These are phyloP conservation scores for Gallinago solitaria DNA, from an alignment of 2,797 vertebrate species.

Conservation along the genomic window DNA sequence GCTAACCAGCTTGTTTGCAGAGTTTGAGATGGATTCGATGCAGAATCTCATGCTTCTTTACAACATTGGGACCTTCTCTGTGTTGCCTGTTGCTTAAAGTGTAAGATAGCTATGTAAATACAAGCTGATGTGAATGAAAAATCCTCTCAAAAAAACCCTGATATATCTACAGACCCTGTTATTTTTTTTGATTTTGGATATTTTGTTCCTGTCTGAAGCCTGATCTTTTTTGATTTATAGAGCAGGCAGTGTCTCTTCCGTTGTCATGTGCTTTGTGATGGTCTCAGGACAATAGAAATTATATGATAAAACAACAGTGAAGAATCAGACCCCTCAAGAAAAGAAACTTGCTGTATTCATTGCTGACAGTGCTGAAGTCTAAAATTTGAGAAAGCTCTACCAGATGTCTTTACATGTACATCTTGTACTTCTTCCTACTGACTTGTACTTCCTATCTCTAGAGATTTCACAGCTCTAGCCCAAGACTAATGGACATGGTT, in stretches of 20 bases:
- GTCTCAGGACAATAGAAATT: background rate
- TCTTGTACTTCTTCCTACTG: conserved; percentile 2
- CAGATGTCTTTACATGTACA: background rate
- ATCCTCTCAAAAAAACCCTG: background rate
- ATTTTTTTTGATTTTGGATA: background rate
- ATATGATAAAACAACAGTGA: background rate
- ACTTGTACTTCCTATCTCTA: background rate
- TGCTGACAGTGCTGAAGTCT: background rate
- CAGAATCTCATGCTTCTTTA: background rate
- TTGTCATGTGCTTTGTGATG: background rate
- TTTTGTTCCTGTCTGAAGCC: background rate
- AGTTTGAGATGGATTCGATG: background rate
- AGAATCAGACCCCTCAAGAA: background rate
- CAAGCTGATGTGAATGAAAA: background rate
- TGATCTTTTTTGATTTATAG: background rate
- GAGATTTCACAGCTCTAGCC: background rate
- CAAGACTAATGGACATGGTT: background rate
- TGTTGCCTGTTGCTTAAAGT: background rate
- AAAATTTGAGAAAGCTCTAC: background rate
- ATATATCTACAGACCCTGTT: background rate
- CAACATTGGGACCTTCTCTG: background rate
- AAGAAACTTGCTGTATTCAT: background rate
- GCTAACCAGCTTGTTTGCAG: background rate
- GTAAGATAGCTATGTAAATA: background rate
- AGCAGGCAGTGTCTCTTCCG: background rate